phyloP scores from a whole-genome alignment of 2,888 invertebrate genomes.

The Spatulosminthurus flaviceps region DNA sequence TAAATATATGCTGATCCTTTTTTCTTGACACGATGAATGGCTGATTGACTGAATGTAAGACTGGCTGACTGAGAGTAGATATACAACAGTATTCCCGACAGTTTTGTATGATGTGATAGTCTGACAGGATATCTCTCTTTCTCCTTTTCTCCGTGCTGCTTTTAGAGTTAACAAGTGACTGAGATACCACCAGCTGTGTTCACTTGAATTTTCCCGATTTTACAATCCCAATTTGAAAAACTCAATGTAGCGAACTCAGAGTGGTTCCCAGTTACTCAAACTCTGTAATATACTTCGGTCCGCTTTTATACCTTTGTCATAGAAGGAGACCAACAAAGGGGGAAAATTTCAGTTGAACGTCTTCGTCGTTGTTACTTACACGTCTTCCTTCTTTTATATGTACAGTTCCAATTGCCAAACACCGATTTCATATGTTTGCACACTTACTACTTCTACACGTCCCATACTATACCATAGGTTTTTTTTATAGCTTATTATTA shows the following conservation, averaged over 20 bases:
- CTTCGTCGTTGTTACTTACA: neutral
- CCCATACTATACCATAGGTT: neutral
- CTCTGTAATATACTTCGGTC: slow-evolving; percentile 64
- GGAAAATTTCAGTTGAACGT: neutral
- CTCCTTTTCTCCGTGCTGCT: slow-evolving; percentile 19
- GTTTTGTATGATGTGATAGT: too few species aligned
- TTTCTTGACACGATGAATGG: too few species aligned
- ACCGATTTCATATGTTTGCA: slow-evolving; percentile 4
- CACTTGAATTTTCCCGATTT: slow-evolving; percentile 73
- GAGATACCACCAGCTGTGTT: slow-evolving; percentile 99
- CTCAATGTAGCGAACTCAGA: slow-evolving; percentile 88
- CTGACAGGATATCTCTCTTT: too few species aligned
- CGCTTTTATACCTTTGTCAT: slow-evolving; percentile 8
- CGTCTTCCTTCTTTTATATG: neutral
- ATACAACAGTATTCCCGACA: too few species aligned
- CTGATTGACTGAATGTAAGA: too few species aligned
- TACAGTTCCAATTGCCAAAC: neutral
- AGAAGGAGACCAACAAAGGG: neutral
- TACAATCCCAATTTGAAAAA: slow-evolving; percentile 2
- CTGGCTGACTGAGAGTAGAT: too few species aligned
- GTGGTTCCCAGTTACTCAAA: slow-evolving; percentile 91
- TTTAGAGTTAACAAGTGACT: slow-evolving; percentile 71
- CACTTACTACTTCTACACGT: neutral
- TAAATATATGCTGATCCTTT: too few species aligned
- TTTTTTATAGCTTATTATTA: neutral